Conservation (phyloP, 2,113 vertebrate species). For the Vireo altiloquus region DNA sequence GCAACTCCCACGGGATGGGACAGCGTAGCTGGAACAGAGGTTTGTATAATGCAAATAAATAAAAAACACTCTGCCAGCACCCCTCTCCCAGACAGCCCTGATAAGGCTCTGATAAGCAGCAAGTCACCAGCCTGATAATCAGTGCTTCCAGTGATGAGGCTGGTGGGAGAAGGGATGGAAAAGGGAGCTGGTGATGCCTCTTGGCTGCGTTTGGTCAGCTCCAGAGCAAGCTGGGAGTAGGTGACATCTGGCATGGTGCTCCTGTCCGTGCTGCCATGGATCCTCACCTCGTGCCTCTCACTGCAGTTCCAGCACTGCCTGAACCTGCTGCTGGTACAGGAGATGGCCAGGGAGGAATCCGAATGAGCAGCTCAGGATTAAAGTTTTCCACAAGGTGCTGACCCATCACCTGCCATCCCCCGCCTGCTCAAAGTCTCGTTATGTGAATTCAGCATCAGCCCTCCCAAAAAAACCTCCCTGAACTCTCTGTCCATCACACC, state of each 20-base stretch:
- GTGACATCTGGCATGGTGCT: rapidly evolving
- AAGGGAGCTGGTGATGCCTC: not conserved
- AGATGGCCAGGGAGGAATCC: not conserved
- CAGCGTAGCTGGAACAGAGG: not conserved
- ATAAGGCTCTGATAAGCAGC: not conserved
- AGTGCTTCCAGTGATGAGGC: not conserved
- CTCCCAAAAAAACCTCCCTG: not conserved
- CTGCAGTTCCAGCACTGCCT: not conserved
- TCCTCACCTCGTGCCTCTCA: not conserved
- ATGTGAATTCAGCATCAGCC: not conserved
- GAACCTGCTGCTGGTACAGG: not conserved
- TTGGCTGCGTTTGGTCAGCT: not conserved
- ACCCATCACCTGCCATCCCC: not conserved
- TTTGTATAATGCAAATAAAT: not conserved
- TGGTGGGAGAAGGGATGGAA: not conserved
- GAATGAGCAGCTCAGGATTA: not conserved
- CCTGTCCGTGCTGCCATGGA: not conserved
- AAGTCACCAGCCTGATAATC: not conserved
- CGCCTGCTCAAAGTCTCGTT: rapidly evolving
- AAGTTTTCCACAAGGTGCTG: not conserved
- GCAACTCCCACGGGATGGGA: not conserved
- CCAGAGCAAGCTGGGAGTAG: not conserved
- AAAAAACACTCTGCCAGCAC: not conserved
- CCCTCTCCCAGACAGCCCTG: not conserved
- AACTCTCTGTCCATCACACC: not conserved